Percentiles rank a stretch among this genome's conserved stretches.
Evolutionary conservation across 1,140 invertebrate genomes (phyloP).

Genomic region (Drosophila funebris): DNA sequence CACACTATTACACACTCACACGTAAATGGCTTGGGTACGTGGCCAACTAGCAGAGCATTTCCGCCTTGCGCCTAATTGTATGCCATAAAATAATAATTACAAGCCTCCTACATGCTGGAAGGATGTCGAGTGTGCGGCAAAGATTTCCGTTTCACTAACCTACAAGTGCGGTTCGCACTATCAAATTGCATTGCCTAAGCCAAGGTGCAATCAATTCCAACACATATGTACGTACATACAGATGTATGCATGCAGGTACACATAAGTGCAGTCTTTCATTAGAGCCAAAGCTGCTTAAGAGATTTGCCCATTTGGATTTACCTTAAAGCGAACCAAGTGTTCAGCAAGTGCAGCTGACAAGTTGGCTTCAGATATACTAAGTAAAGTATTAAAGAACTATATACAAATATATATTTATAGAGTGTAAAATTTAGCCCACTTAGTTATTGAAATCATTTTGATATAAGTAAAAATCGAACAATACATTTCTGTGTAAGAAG

Average conservation of each 20-base stretch:
- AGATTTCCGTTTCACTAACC: constrained; percentile 33
- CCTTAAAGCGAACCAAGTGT: no score
- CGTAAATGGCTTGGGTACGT: constrained; percentile 24
- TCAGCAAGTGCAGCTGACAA: no score
- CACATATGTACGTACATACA: not conserved
- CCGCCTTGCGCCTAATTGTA: constrained; percentile 66
- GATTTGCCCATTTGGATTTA: not conserved
- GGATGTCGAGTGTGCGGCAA: not conserved
- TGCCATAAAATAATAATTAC: constrained; percentile 79
- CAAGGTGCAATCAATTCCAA: constrained; percentile 3
- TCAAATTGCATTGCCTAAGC: constrained; percentile 1
- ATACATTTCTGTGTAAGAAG: no score
- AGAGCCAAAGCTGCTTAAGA: not conserved
- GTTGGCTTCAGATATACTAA: no score
- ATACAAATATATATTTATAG: no score
- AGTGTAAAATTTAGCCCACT: no score
- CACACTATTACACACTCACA: not conserved
- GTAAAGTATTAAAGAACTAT: no score
- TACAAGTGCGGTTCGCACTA: constrained; percentile 7
- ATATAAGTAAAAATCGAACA: no score
- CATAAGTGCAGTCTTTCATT: constrained; percentile 4
- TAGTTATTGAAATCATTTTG: no score
- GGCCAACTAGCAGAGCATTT: constrained; percentile 26
- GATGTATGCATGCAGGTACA: no score
- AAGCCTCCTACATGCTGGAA: constrained; percentile 34